Evolutionary conservation across 2,113 vertebrate genomes (phyloP).

Genomic region (Bettongia penicillata): DNA sequence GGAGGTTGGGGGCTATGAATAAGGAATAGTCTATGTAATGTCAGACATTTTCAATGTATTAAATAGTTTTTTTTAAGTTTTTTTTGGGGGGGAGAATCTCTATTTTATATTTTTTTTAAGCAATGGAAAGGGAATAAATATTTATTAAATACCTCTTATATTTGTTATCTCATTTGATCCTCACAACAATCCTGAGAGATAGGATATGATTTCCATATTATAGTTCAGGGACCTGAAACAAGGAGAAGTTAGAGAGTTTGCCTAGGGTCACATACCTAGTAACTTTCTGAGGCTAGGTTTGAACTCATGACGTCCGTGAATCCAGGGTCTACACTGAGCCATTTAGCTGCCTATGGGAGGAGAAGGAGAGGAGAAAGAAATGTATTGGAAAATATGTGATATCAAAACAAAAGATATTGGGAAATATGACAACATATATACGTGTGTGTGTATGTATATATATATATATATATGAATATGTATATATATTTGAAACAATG

Average conservation of each 20-base stretch:
- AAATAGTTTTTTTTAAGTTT: not conserved
- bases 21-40: not conserved
- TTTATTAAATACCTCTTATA: not conserved
- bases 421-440: not conserved
- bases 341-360: not conserved
- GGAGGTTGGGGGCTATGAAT: not conserved
- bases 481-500: too few relatives aligned
- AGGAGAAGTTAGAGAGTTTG: not conserved
- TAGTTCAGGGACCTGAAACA: not conserved
- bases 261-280: too few relatives aligned
- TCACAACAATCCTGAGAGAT: not conserved
- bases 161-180: not conserved
- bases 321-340: not conserved
- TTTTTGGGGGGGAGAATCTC: not conserved
- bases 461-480: too few relatives aligned
- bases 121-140: not conserved
- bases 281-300: not conserved
- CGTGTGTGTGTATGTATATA: too few relatives aligned
- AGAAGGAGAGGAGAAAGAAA: not conserved
- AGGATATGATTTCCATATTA: not conserved
- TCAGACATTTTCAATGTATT: not conserved
- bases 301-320: not conserved
- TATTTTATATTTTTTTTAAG: not conserved
- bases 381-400: not conserved
- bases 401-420: not conserved